Evolutionary conservation across 2,888 invertebrate species (phyloP), one percentile per base, ranked within the genome.

Genomic region (Acrobeloides nanus): DNA sequence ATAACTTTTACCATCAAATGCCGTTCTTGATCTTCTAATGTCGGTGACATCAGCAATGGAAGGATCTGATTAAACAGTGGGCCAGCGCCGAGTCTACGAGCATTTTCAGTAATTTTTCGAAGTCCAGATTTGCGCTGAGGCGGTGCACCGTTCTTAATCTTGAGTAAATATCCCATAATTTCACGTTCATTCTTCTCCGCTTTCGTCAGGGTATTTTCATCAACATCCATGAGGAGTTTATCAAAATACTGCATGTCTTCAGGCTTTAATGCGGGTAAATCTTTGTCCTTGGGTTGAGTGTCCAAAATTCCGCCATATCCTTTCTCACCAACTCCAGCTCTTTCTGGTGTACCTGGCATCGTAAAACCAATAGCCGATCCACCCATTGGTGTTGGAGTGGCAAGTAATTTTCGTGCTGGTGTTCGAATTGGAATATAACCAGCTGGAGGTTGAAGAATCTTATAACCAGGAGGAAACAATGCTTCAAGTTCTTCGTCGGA

Each of bases 191-290:
- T 95, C 61, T 89, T 85, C 75, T 99, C 97, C 69, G 99, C 95
- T 0, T 93, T 89, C 42, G 57, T 62, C 40, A 68, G 27, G 4
- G 57, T 54, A 72, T 93, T 92, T 78, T 99, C 97, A 76, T 99
- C 97, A 24, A 99, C 93, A 74, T 97, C 97, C 45, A 90, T 84
- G 60, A 99, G 81, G 57, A 97, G 80, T 77, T 97, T 97, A 77
- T 99, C 97, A 77, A 97, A 97, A 78, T 99, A 97, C 78, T 99
- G 97, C 37, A 97, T 92, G 78, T 93, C 93, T 77, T 99, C 97
- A 0, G 97, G 97, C 76, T 99, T 97, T 84, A 97, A 87, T 75
- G 97, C 90, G 15, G 97, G 97, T 64, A 97, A 81, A 78, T 95
- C 95, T 1, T 86, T 86, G 31, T 80, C 81, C 76, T 92, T 93